These are phyloP conservation scores for Oplegnathus fasciatus DNA, from an alignment of 2,113 vertebrate species.

Conservation along the genomic window DNA sequence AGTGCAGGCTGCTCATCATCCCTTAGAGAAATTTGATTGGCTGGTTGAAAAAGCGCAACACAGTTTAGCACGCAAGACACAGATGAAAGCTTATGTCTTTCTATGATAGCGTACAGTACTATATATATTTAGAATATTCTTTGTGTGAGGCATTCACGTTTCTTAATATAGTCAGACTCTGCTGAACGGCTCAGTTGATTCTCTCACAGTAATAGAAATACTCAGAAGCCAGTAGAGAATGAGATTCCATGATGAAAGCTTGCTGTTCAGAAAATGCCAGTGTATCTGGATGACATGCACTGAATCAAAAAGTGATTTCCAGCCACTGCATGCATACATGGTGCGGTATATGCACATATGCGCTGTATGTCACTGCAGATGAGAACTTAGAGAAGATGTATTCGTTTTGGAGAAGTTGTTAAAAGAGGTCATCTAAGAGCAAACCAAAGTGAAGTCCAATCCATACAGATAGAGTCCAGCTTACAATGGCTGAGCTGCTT, in stretches of 20 bases:
- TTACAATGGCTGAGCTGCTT: constrained; percentile 75
- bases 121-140: constrained; percentile 1
- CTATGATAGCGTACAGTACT: neutral
- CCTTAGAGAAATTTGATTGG: neutral
- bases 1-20: neutral
- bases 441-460: constrained; percentile 25
- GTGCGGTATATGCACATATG: neutral
- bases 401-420: constrained; percentile 22
- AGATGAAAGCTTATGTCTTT: neutral
- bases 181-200: constrained; percentile 18
- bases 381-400: neutral
- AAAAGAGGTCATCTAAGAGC: constrained; percentile 44
- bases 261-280: neutral
- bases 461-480: constrained; percentile 66
- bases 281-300: neutral
- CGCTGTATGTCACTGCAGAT: neutral
- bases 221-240: neutral
- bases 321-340: neutral
- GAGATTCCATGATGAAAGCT: neutral
- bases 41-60: neutral
- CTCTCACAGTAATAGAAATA: constrained; percentile 19
- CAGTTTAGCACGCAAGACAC: neutral
- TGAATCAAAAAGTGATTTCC: neutral
- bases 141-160: constrained; percentile 11
- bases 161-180: neutral